These are phyloP conservation scores for Pectinophora gossypiella DNA, from an alignment of 1,140 invertebrate genomes.

Conservation along the genomic window DNA sequence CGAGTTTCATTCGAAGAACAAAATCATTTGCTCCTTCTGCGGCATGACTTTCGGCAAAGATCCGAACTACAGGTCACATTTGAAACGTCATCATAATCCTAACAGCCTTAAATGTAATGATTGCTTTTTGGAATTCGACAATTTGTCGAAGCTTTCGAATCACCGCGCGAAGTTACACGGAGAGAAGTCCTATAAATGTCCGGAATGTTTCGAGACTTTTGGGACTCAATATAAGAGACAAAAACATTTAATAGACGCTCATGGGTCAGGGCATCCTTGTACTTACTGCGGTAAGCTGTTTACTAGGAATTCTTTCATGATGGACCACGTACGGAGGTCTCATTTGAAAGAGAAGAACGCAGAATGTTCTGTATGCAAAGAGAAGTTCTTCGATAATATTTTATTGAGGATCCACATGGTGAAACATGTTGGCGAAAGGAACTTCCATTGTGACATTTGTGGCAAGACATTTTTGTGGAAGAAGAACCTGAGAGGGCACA, in stretches of 20 bases:
- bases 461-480: constrained; percentile 74
- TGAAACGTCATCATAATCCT: constrained; percentile 31
- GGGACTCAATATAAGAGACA: constrained; percentile 35
- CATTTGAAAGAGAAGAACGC: constrained; percentile 59
- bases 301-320: constrained; percentile 45
- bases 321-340: constrained; percentile 43
- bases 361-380: constrained; percentile 40
- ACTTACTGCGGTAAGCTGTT: constrained; percentile 44
- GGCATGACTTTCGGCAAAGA: constrained; percentile 43
- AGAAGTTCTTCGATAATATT: constrained; percentile 71
- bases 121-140: constrained; percentile 34
- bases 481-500: constrained; percentile 46
- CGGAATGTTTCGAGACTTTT: constrained; percentile 44
- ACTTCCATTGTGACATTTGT: constrained; percentile 82
- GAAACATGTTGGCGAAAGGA: constrained; percentile 81
- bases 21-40: constrained; percentile 46
- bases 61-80: constrained; percentile 42
- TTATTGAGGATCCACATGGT: constrained; percentile 66
- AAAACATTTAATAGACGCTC: constrained; percentile 32
- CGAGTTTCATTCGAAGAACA: constrained; percentile 39
- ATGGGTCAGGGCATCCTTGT: constrained; percentile 41
- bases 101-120: constrained; percentile 27
- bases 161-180: constrained; percentile 38
- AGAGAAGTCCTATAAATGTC: constrained; percentile 30
- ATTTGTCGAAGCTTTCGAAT: constrained; percentile 19